A percentile compares a stretch with the other conserved stretches of the same genome.
phyloP scores from a whole-genome alignment of 2,888 invertebrate genomes.

The Atrina japonica region DNA sequence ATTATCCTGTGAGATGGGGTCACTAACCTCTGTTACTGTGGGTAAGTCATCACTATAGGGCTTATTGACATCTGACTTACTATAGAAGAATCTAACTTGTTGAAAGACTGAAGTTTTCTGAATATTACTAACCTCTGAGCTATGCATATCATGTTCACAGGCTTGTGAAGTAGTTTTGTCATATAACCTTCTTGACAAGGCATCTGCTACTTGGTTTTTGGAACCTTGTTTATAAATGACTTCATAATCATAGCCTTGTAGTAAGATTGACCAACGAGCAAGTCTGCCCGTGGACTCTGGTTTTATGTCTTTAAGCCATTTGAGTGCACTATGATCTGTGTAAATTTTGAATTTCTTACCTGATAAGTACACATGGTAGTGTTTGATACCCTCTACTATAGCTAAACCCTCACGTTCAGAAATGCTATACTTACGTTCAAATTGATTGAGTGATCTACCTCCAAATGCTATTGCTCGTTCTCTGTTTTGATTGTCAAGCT shows the following conservation, averaged over 20 bases:
- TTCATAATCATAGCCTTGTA: conserved; percentile 44
- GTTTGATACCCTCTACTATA: conserved; percentile 48
- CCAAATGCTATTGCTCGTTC: conserved; percentile 51
- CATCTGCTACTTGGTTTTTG: conserved; percentile 38
- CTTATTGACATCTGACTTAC: neutral
- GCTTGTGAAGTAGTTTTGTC: neutral
- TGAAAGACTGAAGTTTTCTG: neutral
- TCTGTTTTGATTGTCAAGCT: conserved; percentile 38
- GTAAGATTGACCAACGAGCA: conserved; percentile 39
- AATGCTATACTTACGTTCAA: conserved; percentile 47
- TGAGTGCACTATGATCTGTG: conserved; percentile 54
- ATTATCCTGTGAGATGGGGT: too few species aligned
- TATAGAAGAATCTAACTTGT: neutral
- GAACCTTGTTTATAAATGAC: conserved; percentile 34
- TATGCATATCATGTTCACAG: neutral
- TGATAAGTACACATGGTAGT: conserved; percentile 44
- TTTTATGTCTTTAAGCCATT: conserved; percentile 28
- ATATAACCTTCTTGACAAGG: conserved; percentile 35
- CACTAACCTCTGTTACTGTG: too few species aligned
- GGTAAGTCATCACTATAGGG: neutral
- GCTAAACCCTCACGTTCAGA: conserved; percentile 51
- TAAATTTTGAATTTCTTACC: conserved; percentile 39
- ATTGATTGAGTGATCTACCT: conserved; percentile 80
- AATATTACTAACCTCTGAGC: neutral
- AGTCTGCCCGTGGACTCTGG: conserved; percentile 38